Evolutionary conservation across 2,888 invertebrate species (phyloP), one percentile per base, ranked within the genome.

Genomic region (Mythimna pallens): DNA sequence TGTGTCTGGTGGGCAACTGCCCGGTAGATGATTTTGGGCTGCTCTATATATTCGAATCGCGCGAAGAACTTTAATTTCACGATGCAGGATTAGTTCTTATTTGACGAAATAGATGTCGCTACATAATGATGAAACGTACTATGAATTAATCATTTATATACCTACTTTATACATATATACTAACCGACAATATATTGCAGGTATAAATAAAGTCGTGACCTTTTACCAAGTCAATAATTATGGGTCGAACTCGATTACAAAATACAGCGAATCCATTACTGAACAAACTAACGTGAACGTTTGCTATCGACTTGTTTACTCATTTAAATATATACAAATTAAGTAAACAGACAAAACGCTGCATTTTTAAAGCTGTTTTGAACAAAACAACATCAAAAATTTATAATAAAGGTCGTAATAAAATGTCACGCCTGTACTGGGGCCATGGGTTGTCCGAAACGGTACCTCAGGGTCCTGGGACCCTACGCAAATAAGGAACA

Each of bases 301-400:
- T 65, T 10, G 17, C 0, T 43, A 59, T 59, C 40, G 65, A 52
- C 43, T 7, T n/a, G 52, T 59, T 73, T 34, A 66, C 58, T 9
- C 20, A 30, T 30, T 5, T 7, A 25, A 40, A 12, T 52, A 22
- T 20, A 20, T 47, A 47, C 47, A 47, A 47, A 0, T 4, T 9
- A 6, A 2, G 52, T 59, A 52, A 73, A 73, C 73, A 54, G 59
- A 20, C 43, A 10, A 68, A 34, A 22, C 22, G 7, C 5, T 66
- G 66, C 59, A 73, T 25, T 73, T 59, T 72, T 57, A 47, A 2
- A 52, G 12, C 22, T 22, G 25, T 54, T 40, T 6, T 20, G 22
- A 40, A 30, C 14, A 17, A 58, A 57, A 59, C 36, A 6, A n/a
- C 10, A 12, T n/a, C 10, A n/a, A 3, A 36, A 34, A 36, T 59